Evolutionary conservation across 2,113 vertebrate species (phyloP).

Genomic region (Mohoua ochrocephala): DNA sequence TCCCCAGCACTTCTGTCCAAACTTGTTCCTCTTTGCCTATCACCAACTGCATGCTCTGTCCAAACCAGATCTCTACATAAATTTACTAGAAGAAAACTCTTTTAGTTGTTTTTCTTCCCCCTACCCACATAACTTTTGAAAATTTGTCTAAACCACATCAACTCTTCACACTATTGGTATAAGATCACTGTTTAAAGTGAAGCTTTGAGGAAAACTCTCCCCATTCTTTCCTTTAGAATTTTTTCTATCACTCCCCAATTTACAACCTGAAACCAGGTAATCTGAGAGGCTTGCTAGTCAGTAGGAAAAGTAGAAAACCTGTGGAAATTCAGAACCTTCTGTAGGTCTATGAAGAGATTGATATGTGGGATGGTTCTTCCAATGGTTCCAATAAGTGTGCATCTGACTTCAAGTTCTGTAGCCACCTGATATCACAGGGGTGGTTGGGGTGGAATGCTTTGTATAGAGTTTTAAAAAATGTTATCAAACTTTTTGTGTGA

Average conservation of each 20-base stretch:
- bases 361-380: not conserved
- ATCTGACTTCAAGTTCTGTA: not conserved
- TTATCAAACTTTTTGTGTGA: not conserved
- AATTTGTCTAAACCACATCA: not conserved
- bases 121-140: not conserved
- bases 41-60: not conserved
- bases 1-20: not conserved
- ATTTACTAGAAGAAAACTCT: not conserved
- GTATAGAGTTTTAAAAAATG: not conserved
- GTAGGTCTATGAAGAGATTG: not conserved
- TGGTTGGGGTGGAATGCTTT: not conserved
- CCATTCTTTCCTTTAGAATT: not conserved
- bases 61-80: not conserved
- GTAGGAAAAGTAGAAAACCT: not conserved
- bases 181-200: not conserved
- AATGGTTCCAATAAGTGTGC: not conserved
- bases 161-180: not conserved
- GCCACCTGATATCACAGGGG: not conserved
- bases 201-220: not conserved
- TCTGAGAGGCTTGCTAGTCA: not conserved
- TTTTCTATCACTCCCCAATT: not conserved
- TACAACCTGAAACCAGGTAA: not conserved
- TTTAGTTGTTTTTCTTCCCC: not conserved
- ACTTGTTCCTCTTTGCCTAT: not conserved
- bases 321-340: not conserved